phyloP scores from a whole-genome alignment of 2,888 invertebrate genomes.

The Rapana venosa region DNA sequence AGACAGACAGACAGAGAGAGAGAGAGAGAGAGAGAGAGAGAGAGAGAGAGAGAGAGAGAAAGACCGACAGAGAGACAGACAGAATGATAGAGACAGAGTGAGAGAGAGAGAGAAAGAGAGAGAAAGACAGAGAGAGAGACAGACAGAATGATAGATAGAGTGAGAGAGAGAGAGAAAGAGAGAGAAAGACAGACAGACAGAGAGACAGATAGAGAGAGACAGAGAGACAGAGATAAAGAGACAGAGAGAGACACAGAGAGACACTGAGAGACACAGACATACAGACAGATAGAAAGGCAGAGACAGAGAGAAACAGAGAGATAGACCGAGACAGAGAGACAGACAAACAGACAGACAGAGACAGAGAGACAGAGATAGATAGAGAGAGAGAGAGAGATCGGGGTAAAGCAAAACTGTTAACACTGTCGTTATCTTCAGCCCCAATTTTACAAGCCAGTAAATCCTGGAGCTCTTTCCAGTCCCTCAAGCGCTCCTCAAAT shows the following conservation, averaged over 20 bases:
- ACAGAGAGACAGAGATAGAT: neutral
- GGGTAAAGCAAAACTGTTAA: too few species aligned
- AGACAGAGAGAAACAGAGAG: slow-evolving; percentile 23
- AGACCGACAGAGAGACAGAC: neutral
- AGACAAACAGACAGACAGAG: neutral
- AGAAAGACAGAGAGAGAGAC: neutral
- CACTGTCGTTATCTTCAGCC: too few species aligned
- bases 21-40: neutral
- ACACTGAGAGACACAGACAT: neutral
- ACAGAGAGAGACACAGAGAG: neutral
- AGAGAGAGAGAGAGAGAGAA: neutral
- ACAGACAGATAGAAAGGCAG: neutral
- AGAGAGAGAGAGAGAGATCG: neutral
- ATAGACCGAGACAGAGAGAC: slow-evolving; percentile 21
- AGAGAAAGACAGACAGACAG: neutral
- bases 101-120: neutral
- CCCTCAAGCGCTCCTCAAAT: too few species aligned
- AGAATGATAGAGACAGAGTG: slow-evolving; percentile 13
- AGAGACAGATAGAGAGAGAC: neutral
- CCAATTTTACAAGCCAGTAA: too few species aligned
- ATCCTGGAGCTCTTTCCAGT: too few species aligned
- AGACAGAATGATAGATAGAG: neutral
- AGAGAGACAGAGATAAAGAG: neutral
- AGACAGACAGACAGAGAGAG: neutral
- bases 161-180: neutral